These are phyloP conservation scores for Anas bernieri DNA, from an alignment of 2,797 vertebrate species.

Conservation along the genomic window DNA sequence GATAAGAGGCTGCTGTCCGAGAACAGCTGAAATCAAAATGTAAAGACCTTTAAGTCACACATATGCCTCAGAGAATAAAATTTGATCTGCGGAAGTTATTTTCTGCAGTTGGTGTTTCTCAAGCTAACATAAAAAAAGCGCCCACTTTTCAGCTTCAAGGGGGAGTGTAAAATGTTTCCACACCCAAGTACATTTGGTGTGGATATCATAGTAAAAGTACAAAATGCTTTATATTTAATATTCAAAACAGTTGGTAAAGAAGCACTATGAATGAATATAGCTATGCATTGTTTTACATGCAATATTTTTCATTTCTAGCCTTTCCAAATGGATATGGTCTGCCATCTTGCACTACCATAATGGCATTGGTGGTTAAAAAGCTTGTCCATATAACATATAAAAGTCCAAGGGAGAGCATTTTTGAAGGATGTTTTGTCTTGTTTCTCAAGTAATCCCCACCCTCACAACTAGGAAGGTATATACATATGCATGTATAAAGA, in stretches of 20 bases:
- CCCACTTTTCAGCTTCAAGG: neutral
- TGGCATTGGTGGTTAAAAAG: neutral
- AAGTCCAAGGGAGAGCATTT: neutral
- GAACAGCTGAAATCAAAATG: conserved; percentile 35
- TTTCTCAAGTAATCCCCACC: neutral
- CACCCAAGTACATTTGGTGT: neutral
- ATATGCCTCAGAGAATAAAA: neutral
- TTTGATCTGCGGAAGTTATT: neutral
- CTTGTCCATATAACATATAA: neutral
- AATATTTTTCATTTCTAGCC: neutral
- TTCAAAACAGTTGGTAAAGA: neutral
- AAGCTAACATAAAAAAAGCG: neutral
- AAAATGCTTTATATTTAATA: neutral
- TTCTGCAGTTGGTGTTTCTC: neutral
- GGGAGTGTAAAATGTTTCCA: neutral
- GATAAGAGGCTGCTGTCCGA: conserved; percentile 5
- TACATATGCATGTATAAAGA: neutral
- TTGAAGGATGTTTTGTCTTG: neutral
- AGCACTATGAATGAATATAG: neutral
- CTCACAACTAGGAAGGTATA: neutral
- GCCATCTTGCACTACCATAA: neutral
- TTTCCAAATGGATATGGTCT: fast-evolving
- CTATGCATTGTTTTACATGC: neutral
- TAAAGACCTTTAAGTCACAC: neutral
- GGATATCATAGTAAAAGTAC: neutral